phyloP scores from a whole-genome alignment of 2,888 invertebrate species.

The Drosophila vallismaia region DNA sequence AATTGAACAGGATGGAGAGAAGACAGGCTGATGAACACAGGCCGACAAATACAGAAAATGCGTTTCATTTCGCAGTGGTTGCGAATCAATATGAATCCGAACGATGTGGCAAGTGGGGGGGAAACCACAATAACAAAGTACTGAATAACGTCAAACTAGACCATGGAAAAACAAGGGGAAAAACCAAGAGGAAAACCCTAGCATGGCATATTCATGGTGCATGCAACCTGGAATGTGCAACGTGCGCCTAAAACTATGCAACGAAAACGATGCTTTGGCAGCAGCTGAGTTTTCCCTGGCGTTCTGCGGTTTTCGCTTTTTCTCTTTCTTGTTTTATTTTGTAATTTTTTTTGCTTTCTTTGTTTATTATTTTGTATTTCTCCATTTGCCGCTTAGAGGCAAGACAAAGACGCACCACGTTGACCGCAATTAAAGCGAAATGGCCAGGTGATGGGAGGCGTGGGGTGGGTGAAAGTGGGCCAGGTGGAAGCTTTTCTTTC shows the following conservation, averaged over 20 bases:
- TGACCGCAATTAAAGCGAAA: constrained; percentile 74
- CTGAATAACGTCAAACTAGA: constrained; percentile 44
- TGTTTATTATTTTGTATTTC: constrained; percentile 29
- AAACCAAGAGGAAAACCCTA: constrained; percentile 2
- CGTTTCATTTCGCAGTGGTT: constrained; percentile 52
- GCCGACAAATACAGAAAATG: constrained; percentile 62
- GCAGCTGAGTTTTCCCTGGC: constrained; percentile 2
- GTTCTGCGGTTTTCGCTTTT: not conserved
- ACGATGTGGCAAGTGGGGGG: constrained; percentile 31
- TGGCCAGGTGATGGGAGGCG: constrained; percentile 41
- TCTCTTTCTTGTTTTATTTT: not conserved
- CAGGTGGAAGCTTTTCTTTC: constrained; percentile 42
- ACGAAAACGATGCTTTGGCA: not conserved
- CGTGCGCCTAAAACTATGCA: constrained; percentile 41
- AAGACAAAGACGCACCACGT: constrained; percentile 62
- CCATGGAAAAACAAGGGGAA: constrained; percentile 22
- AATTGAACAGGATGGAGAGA: constrained; percentile 24
- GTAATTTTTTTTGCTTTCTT: constrained; percentile 41
- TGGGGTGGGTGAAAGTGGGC: constrained; percentile 1
- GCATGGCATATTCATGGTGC: constrained; percentile 40
- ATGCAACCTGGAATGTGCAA: constrained; percentile 48
- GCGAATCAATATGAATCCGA: constrained; percentile 69
- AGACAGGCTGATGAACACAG: constrained; percentile 38
- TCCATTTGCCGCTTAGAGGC: constrained; percentile 41
- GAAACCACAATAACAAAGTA: constrained; percentile 44